Conservation (phyloP, 2,113 vertebrate species). For the Vulpes vulpes region DNA sequence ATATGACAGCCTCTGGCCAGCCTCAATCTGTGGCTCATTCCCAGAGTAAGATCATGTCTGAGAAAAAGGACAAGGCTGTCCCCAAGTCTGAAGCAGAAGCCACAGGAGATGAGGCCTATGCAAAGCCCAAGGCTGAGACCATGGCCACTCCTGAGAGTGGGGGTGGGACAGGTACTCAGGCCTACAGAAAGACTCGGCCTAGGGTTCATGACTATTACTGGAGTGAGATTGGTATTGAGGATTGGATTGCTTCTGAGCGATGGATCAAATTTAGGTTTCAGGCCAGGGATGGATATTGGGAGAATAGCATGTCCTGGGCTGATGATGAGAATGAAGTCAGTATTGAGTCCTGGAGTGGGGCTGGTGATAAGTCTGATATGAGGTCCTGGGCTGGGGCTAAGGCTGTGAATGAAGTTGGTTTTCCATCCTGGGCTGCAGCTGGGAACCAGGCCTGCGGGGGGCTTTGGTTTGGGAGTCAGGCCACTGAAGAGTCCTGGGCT, state of each 20-base stretch:
- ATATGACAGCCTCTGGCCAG: slow-evolving; percentile 41
- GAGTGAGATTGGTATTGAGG: slow-evolving; percentile 80
- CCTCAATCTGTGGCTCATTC: slow-evolving; percentile 14
- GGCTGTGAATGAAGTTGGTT: slow-evolving; percentile 55
- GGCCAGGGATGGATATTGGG: slow-evolving; percentile 80
- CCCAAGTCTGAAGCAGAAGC: slow-evolving; percentile 43
- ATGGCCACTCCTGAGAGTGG: slow-evolving; percentile 31
- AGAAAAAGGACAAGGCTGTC: slow-evolving; percentile 41
- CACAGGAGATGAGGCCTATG: not conserved
- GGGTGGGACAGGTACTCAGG: not conserved
- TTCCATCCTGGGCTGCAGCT: slow-evolving; percentile 66
- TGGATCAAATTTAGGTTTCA: slow-evolving; percentile 83
- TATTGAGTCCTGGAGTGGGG: slow-evolving; percentile 63
- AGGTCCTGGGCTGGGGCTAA: slow-evolving; percentile 63
- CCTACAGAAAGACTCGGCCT: slow-evolving; percentile 17
- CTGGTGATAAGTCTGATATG: slow-evolving; percentile 52
- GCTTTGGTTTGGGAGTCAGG: slow-evolving; percentile 59
- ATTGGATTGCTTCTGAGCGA: slow-evolving; percentile 81
- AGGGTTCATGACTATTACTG: slow-evolving; percentile 75
- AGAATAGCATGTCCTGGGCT: slow-evolving; percentile 77
- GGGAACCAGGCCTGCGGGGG: slow-evolving; percentile 65
- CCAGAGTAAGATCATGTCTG: slow-evolving; percentile 42
- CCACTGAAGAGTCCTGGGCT: not conserved
- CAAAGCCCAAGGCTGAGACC: not conserved
- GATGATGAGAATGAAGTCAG: slow-evolving; percentile 73